Evolutionary conservation across 2,113 vertebrate genomes (phyloP).

Genomic region (Columbina picui): DNA sequence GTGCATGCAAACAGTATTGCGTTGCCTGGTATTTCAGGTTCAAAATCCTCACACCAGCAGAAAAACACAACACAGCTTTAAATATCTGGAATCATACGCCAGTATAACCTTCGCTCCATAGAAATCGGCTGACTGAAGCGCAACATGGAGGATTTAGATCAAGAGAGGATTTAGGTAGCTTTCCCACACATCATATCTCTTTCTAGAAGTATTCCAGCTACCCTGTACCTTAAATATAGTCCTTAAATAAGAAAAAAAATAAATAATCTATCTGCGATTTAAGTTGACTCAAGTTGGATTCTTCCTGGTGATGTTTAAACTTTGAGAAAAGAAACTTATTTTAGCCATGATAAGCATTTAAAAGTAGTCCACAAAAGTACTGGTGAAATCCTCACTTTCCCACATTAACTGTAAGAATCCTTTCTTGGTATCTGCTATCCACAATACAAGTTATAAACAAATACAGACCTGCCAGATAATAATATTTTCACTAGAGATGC

Average conservation of each 20-base stretch:
- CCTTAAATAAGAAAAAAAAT: background rate
- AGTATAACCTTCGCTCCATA: background rate
- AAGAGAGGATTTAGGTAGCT: background rate
- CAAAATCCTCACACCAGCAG: background rate
- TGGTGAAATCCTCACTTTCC: background rate
- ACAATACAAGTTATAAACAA: background rate
- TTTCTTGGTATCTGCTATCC: background rate
- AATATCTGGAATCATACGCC: background rate
- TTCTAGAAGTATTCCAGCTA: background rate
- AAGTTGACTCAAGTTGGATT: background rate
- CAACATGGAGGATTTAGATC: background rate
- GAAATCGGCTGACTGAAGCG: background rate
- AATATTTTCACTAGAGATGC: background rate
- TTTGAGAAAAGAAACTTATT: background rate
- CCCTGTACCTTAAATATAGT: background rate
- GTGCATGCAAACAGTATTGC: too few relatives aligned
- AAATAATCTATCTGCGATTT: background rate
- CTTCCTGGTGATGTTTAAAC: background rate
- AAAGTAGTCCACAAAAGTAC: background rate
- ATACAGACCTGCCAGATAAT: background rate
- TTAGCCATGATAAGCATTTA: background rate
- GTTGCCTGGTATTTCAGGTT: background rate
- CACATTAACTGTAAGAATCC: background rate
- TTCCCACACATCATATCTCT: background rate
- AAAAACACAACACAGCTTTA: background rate